Base-by-base conservation (phyloP, 2,888 invertebrate species). In the Lasius platythorax region DNA sequence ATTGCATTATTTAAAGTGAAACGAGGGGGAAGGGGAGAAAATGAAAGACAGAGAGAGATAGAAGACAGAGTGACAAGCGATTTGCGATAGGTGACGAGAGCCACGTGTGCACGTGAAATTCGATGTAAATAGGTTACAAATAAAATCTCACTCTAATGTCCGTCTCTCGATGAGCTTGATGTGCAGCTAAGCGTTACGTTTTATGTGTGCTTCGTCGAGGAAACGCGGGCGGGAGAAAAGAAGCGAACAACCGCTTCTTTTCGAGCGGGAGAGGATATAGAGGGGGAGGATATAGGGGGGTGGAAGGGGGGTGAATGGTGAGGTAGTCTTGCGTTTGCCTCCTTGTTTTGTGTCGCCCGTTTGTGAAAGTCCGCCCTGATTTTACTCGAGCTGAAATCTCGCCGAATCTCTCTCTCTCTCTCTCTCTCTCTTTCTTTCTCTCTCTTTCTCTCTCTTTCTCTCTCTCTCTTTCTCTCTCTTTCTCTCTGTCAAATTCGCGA, bases 151-250 rank as follows among this genome's bases (percentile, higher is more conserved):
- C 70, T 53, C 50, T 58, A 15, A 58, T 79, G 70, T 72, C 70
- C 70, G 43, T 18, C 50, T 53, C 50, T 53, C 43, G 79, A 79
- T 79, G 79, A 72, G 79, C 70, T 70, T 70, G 72, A 79, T 79
- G 72, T 79, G 79, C 79, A 79, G 8, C 79, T 79, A 61, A 79
- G 79, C 79, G 79, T 79, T 70, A 67, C 79, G 30, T 46, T 79
- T 70, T 70, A 79, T 23, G 67, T 11, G 68, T 56, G 30, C 23
- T 43, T 43, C 56, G 58, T 33, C 43, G 30, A 23, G 23, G 15
- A 58, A 56, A 12, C 30, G 30, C 75, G 58, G 12, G 12, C 33
- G 53, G 46, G 50, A 18, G 50, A 6, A 6, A 53, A 23, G 72
- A 73, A 73, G 37, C 40, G 61, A 53, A n/a, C n/a, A 6, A 30